These are phyloP conservation scores for Echiichthys vipera DNA, from an alignment of 2,797 vertebrate genomes.

Conservation along the genomic window DNA sequence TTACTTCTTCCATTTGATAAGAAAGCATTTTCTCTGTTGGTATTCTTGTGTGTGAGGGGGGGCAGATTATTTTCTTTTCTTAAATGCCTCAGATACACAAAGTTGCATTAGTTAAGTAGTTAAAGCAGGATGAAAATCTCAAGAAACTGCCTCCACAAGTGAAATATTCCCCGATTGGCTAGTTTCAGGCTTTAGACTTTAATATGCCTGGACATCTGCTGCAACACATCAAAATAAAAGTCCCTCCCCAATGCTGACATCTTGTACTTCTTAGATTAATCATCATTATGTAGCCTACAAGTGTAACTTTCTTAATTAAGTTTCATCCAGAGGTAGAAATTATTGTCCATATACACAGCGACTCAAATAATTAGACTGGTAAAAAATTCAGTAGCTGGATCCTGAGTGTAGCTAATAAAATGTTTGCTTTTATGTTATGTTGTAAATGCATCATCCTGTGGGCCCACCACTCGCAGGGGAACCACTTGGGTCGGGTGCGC, in stretches of 20 bases:
- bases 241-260: not conserved
- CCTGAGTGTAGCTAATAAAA: not conserved
- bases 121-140: constrained; percentile 9
- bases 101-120: not conserved
- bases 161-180: not conserved
- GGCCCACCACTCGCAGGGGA: no score
- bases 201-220: constrained; percentile 7
- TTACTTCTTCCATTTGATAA: no score
- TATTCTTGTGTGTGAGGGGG: no score
- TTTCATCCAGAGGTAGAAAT: constrained; percentile 5
- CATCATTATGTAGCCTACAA: constrained; percentile 5
- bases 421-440: constrained; percentile 7
- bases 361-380: constrained; percentile 40
- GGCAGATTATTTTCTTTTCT: not conserved
- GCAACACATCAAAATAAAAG: constrained; percentile 13
- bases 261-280: constrained; percentile 9
- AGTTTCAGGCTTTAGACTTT: not conserved
- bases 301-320: constrained; percentile 36
- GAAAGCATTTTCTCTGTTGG: no score
- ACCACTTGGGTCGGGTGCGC: no score
- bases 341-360: not conserved
- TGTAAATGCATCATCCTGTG: constrained; percentile 1
- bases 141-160: not conserved
- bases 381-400: constrained; percentile 29
- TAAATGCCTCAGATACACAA: not conserved